Evolutionary conservation across 1,140 invertebrate species (phyloP).

Genomic region (Halesus radiatus): DNA sequence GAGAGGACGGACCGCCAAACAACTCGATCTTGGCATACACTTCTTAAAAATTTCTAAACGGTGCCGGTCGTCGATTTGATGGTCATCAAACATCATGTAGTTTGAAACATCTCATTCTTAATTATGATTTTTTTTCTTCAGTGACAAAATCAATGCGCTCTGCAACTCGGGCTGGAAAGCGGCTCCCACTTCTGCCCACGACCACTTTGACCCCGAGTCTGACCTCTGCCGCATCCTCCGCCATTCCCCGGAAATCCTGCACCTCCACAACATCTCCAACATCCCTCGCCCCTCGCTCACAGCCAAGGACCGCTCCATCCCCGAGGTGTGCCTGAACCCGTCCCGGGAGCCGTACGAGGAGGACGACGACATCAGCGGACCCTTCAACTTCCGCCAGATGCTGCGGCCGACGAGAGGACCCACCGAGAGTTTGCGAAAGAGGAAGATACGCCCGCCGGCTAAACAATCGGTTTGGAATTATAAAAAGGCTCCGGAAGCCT

Average conservation of each 20-base stretch:
- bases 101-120: no score
- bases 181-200: slow-evolving; percentile 60
- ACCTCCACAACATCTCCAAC: slow-evolving; percentile 51
- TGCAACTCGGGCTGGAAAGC: slow-evolving; percentile 64
- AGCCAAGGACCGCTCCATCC: slow-evolving; percentile 50
- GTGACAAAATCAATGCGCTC: slow-evolving; percentile 68
- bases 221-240: slow-evolving; percentile 69
- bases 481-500: slow-evolving; percentile 42
- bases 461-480: slow-evolving; percentile 58
- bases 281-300: slow-evolving; percentile 44
- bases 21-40: no score
- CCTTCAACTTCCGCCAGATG: slow-evolving; percentile 80
- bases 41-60: no score
- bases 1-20: no score
- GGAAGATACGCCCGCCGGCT: slow-evolving; percentile 67
- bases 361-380: slow-evolving; percentile 73
- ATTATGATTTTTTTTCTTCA: slow-evolving; percentile 57
- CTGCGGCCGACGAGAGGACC: slow-evolving; percentile 78
- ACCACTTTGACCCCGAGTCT: slow-evolving; percentile 64
- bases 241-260: slow-evolving; percentile 67
- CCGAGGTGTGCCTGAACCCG: slow-evolving; percentile 48
- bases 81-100: no score
- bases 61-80: no score
- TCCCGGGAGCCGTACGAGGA: slow-evolving; percentile 60
- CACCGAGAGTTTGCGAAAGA: slow-evolving; percentile 79